These are phyloP conservation scores for Nibea coibor DNA, from an alignment of 2,113 vertebrate species.

Conservation along the genomic window DNA sequence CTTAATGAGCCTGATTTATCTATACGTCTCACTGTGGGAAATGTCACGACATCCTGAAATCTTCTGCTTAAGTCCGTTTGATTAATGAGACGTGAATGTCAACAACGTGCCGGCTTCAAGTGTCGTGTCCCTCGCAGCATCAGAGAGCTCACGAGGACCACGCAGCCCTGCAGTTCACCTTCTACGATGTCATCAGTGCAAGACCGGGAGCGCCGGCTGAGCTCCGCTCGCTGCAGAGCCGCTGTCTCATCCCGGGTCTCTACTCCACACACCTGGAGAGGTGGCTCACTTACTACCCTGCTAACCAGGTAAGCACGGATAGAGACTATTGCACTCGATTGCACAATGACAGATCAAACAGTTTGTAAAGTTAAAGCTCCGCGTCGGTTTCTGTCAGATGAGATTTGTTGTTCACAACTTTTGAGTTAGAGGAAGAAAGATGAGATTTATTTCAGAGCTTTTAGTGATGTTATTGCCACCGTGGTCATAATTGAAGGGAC, in stretches of 20 bases:
- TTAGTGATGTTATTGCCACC: too few relatives aligned
- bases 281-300: constrained; percentile 93
- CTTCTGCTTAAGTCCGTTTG: constrained; percentile 18
- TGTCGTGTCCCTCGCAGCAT: constrained; percentile 82
- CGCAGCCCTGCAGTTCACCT: constrained; percentile 91
- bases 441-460: not conserved
- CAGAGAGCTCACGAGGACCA: constrained; percentile 94
- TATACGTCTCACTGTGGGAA: constrained; percentile 2
- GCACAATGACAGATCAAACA: not conserved
- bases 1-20: constrained; percentile 41
- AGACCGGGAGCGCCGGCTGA: constrained; percentile 86
- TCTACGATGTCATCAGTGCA: constrained; percentile 95
- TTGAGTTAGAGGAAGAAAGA: not conserved
- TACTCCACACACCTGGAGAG: constrained; percentile 93
- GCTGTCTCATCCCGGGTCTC: constrained; percentile 92
- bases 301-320: constrained; percentile 88
- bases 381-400: not conserved
- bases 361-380: not conserved
- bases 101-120: constrained; percentile 25
- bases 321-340: not conserved
- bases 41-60: constrained; percentile 25
- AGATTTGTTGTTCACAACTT: not conserved
- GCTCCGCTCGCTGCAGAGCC: constrained; percentile 91
- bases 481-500: not conserved
- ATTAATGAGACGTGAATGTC: constrained; percentile 51